phyloP scores from a whole-genome alignment of 2,113 vertebrate species.

The Bambusicola thoracicus region DNA sequence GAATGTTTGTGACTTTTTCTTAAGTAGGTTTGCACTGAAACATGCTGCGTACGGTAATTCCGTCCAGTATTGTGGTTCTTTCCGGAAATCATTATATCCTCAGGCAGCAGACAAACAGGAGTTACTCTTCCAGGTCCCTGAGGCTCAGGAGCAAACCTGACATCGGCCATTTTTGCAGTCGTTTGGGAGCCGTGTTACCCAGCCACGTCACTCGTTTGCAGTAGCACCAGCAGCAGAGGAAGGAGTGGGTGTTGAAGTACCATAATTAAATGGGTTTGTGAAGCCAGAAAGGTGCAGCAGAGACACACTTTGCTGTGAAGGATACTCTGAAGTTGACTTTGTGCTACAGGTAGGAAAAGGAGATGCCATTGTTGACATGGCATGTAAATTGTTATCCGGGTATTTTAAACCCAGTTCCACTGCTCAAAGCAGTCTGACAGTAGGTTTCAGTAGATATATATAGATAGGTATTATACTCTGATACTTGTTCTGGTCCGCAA shows the following conservation, averaged over 20 bases:
- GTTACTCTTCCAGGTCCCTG: conserved; percentile 26
- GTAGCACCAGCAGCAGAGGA: conserved; percentile 4
- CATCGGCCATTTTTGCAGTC: not conserved
- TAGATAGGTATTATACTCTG: not conserved
- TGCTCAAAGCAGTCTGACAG: not conserved
- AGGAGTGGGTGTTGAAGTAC: conserved; percentile 4
- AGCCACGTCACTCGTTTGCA: not conserved
- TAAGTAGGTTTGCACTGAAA: conserved; percentile 40
- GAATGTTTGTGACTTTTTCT: not conserved
- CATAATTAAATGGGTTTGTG: not conserved
- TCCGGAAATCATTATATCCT: conserved; percentile 35
- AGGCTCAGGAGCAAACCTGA: conserved; percentile 14
- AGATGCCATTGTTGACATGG: not conserved
- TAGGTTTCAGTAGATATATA: not conserved
- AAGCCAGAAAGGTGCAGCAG: not conserved
- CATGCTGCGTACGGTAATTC: not conserved
- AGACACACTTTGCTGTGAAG: not conserved
- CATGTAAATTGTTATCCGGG: not conserved
- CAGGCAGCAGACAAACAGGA: not conserved
- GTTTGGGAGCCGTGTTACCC: not conserved
- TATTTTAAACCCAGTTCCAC: not conserved
- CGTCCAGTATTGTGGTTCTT: not conserved
- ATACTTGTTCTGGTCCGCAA: not conserved
- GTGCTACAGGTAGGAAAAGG: not conserved
- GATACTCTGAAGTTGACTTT: not conserved